These are phyloP conservation scores for Trichonephila inaurata DNA, from an alignment of 1,140 invertebrate genomes.

Conservation along the genomic window DNA sequence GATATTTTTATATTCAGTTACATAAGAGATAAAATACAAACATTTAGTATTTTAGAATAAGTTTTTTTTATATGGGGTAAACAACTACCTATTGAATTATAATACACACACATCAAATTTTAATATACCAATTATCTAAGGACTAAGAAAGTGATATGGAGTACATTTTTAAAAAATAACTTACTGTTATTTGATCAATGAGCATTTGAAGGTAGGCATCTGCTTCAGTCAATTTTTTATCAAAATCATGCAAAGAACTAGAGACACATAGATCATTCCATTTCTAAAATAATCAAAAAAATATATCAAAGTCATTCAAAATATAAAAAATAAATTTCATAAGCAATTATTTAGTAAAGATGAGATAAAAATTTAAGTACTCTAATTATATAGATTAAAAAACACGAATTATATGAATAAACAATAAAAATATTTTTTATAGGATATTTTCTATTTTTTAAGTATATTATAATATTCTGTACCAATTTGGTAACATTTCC, in stretches of 20 bases:
- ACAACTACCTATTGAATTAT: too few relatives aligned
- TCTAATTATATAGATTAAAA: too few relatives aligned
- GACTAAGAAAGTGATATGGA: neutral
- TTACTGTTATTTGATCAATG: conserved; percentile 92
- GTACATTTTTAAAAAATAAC: conserved; percentile 15
- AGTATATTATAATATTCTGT: too few relatives aligned
- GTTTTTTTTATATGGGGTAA: too few relatives aligned
- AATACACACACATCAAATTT: neutral
- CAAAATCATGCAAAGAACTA: conserved; percentile 89
- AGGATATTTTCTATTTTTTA: too few relatives aligned
- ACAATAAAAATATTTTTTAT: too few relatives aligned
- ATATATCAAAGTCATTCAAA: neutral
- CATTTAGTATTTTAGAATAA: too few relatives aligned
- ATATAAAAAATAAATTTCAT: neutral
- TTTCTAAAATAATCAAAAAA: conserved; percentile 80
- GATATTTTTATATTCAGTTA: too few relatives aligned
- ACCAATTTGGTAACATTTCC: too few relatives aligned
- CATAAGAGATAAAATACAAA: too few relatives aligned
- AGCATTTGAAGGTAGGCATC: conserved; percentile 97
- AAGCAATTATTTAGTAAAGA: neutral
- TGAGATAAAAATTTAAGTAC: neutral
- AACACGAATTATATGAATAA: too few relatives aligned
- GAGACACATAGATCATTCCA: conserved; percentile 84
- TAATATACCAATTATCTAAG: neutral
- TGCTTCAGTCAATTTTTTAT: conserved; percentile 94